phyloP scores from a whole-genome alignment of 1,140 invertebrate species.

The Adelges cooleyi region DNA sequence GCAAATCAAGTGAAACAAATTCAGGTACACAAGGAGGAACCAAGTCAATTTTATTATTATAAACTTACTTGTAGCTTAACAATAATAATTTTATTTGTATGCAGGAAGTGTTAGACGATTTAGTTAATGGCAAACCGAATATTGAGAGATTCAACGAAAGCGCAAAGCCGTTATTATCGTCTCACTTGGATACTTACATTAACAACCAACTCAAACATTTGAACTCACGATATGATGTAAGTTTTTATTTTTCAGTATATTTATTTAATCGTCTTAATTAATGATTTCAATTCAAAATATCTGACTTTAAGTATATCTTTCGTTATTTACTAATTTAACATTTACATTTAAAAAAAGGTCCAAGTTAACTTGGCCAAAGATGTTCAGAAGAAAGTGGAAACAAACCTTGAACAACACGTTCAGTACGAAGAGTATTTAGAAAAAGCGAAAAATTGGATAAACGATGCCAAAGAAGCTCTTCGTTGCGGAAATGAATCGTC shows the following conservation, averaged over 20 bases:
- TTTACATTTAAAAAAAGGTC: conserved; percentile 40
- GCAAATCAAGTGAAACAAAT: conserved; percentile 70
- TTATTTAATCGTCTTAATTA: too few relatives aligned
- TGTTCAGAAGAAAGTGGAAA: conserved; percentile 83
- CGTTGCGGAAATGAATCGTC: conserved; percentile 64
- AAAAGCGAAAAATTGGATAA: conserved; percentile 78
- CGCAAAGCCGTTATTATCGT: conserved; percentile 60
- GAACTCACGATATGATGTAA: conserved; percentile 74
- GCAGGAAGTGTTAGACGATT: conserved; percentile 56
- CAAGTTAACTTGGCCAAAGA: conserved; percentile 84
- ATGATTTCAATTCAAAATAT: too few relatives aligned
- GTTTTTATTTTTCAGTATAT: background rate
- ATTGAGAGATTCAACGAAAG: conserved; percentile 73
- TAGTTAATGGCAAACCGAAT: conserved; percentile 68
- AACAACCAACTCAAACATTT: conserved; percentile 80
- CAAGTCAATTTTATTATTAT: too few relatives aligned
- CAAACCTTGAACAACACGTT: conserved; percentile 75
- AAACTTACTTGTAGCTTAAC: background rate
- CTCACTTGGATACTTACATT: conserved; percentile 79
- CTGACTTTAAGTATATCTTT: too few relatives aligned
- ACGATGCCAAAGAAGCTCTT: conserved; percentile 71
- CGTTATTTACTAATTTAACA: background rate
- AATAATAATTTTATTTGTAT: background rate
- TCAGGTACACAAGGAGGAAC: conserved; percentile 36
- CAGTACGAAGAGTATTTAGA: conserved; percentile 67